Evolutionary conservation across 2,888 invertebrate species (phyloP), one percentile per base, ranked within the genome.

Genomic region (Leptinotarsa peninsularis): DNA sequence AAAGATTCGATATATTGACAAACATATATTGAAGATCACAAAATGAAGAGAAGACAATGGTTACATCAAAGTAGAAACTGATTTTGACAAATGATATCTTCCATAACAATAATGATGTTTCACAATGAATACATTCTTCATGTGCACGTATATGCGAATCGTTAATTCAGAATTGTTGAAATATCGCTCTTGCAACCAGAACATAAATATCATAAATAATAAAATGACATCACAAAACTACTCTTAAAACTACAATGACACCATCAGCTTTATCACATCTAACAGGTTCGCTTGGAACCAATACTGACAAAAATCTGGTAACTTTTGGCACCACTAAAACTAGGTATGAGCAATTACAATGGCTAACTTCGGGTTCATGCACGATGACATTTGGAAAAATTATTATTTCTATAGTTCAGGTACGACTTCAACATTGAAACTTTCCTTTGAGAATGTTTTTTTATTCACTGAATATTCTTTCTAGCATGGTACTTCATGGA

Each of bases 131-230:
- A 43, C 10, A 43, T 3, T 43, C 43, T 13, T 43, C 43, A 43
- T 43, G 2, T 43, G 43, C 43, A 43, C 10, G 10, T 43, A 43
- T 43, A 43, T 43, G 10, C 10, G 10, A 43, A 43, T 43, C 66
- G 43, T 33, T 2, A n/a, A 1, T 63, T n/a, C 63, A 63, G 13
- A 63, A 63, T 63, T 43, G 63, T 33, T 63, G 43, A 18, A 63
- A 33, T 33, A 43, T 63, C 33, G 63, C 63, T 33, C 0, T 33
- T n/a, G n/a, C 27, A 33, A n/a, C 63, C 63, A 18, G 13, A 33
- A 63, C 43, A 76, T 76, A 76, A 76, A 76, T 76, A 73, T 71
- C 54, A 76, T 76, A 76, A 76, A 76, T 76, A 76, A 43, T 73
- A 71, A 71, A 71, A 71, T 71, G 71, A 71, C 71, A 76, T 76